Conservation (phyloP, 2,888 invertebrate species). For the Pediacus dermestoides region DNA sequence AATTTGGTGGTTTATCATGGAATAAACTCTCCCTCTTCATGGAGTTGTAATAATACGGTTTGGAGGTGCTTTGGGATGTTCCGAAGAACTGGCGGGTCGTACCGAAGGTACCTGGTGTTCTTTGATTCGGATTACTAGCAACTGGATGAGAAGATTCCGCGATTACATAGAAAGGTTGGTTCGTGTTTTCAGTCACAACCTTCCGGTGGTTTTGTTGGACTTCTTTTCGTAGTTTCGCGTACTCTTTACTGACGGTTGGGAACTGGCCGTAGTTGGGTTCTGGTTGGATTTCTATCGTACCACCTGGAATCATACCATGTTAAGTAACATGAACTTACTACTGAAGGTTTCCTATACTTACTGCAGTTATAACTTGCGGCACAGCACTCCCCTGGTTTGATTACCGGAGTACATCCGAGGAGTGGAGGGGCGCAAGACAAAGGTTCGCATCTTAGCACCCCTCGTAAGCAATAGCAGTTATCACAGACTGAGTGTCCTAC, state of each 20-base stretch:
- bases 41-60: constrained; percentile 28
- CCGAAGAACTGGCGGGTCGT: constrained; percentile 40
- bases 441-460: constrained; percentile 69
- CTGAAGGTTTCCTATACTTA: constrained; percentile 46
- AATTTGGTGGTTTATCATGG: constrained; percentile 21
- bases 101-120: constrained; percentile 35
- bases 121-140: constrained; percentile 27
- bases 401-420: constrained; percentile 71
- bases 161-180: constrained; percentile 38
- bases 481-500: constrained; percentile 63
- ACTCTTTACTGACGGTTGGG: constrained; percentile 54
- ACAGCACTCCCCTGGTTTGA: constrained; percentile 76
- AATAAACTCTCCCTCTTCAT: constrained; percentile 15
- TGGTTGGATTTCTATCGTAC: constrained; percentile 54
- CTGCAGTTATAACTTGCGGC: constrained; percentile 81
- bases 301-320: constrained; percentile 51
- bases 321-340: constrained; percentile 11
- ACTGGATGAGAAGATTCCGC: constrained; percentile 32
- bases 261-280: constrained; percentile 53
- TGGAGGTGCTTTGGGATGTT: constrained; percentile 30
- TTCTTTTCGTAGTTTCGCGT: constrained; percentile 54
- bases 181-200: constrained; percentile 16
- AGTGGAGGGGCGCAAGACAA: constrained; percentile 72
- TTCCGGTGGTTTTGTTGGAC: constrained; percentile 25
- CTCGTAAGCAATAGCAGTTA: constrained; percentile 77